Percentiles rank a stretch among this genome's conserved stretches.
Evolutionary conservation across 2,113 vertebrate species (phyloP).

Genomic region (Ptilorrhoa leucosticta): DNA sequence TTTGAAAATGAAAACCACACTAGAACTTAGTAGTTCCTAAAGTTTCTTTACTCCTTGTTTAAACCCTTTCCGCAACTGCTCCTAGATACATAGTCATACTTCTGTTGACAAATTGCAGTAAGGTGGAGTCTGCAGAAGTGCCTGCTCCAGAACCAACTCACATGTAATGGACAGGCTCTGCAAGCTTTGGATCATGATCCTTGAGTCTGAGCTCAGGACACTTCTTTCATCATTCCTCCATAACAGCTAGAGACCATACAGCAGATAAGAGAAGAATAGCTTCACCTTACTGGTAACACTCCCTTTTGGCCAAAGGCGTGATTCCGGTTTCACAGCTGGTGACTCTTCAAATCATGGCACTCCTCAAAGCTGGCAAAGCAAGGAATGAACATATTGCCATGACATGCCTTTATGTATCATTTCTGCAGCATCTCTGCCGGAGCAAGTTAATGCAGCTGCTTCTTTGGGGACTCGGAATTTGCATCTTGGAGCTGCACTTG

Average conservation of each 20-base stretch:
- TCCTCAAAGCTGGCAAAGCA: background rate
- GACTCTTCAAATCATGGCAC: background rate
- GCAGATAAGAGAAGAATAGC: background rate
- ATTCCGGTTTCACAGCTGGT: background rate
- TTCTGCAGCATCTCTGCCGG: background rate
- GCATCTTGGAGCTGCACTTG: background rate
- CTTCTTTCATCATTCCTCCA: background rate
- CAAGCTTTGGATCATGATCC: background rate
- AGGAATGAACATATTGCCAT: background rate
- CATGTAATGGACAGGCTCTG: background rate
- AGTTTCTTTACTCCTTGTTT: background rate
- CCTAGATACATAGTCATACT: background rate
- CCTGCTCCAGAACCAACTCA: background rate
- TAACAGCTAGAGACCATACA: background rate
- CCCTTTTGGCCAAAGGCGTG: background rate
- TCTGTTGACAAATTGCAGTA: background rate
- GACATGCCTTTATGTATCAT: background rate
- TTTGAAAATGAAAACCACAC: slow-evolving; percentile 16
- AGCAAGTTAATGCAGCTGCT: background rate
- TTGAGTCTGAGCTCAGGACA: background rate
- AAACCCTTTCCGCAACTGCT: background rate
- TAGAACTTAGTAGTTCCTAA: background rate
- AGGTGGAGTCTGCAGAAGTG: background rate
- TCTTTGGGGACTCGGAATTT: background rate
- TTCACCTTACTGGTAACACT: background rate